Conservation (phyloP, 2,888 invertebrate species). For the Agrenia bidenticulata region DNA sequence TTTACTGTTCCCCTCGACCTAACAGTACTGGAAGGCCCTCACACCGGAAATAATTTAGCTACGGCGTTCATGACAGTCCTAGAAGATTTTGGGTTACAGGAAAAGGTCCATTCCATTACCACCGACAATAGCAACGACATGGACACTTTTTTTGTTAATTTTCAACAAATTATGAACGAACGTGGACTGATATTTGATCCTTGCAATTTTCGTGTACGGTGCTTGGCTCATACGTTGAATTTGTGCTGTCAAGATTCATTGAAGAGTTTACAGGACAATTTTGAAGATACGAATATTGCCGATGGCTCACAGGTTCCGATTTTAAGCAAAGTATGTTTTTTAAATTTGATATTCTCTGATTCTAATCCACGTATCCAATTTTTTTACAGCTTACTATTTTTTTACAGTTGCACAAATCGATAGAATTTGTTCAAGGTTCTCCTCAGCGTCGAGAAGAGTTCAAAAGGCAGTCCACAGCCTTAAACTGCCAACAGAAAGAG, state of each 20-base stretch:
- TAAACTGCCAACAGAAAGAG: background rate
- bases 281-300: too few species aligned
- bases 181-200: background rate
- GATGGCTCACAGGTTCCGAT: too few species aligned
- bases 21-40: conserved; percentile 17
- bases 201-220: conserved; percentile 20
- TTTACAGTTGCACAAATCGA: too few species aligned
- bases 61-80: conserved; percentile 3
- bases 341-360: too few species aligned
- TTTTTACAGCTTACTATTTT: too few species aligned
- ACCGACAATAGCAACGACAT: conserved; percentile 32
- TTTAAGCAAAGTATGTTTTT: too few species aligned
- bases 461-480: background rate
- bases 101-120: conserved; percentile 18
- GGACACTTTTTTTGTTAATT: conserved; percentile 20
- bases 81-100: conserved; percentile 2
- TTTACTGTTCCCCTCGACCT: conserved; percentile 13
- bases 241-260: conserved; percentile 14
- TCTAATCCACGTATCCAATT: too few species aligned
- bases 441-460: conserved; percentile 10
- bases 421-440: background rate
- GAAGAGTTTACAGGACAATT: too few species aligned
- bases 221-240: conserved; percentile 34
- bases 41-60: conserved; percentile 28
- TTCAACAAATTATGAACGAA: background rate